A percentile compares a stretch with the other conserved stretches of the same genome.
phyloP scores from a whole-genome alignment of 2,797 vertebrate genomes.

The Pterois miles region DNA sequence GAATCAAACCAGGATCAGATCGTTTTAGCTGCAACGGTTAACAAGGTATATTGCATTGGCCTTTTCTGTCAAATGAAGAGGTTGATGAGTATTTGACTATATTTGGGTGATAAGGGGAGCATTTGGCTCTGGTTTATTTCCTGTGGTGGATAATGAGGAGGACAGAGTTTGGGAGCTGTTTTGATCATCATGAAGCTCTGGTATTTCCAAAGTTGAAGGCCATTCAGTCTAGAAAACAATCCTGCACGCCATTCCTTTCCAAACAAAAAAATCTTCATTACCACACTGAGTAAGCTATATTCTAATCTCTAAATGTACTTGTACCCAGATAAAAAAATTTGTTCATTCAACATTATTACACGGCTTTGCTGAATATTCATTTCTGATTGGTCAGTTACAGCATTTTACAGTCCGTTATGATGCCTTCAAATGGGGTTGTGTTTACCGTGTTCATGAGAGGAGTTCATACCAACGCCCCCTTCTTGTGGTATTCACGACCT shows the following conservation, averaged over 20 bases:
- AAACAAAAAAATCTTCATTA: background rate
- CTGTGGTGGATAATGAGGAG: conserved; percentile 24
- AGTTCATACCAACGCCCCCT: too few species aligned
- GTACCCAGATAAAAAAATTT: background rate
- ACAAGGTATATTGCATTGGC: background rate
- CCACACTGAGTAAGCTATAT: background rate
- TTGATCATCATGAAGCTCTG: conserved; percentile 54
- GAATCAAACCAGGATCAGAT: background rate
- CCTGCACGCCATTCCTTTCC: background rate
- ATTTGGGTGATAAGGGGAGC: conserved; percentile 6
- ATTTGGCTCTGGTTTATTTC: conserved; percentile 2
- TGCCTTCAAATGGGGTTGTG: too few species aligned
- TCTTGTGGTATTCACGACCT: too few species aligned
- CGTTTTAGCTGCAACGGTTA: background rate
- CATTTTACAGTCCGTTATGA: too few species aligned
- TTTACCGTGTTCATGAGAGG: too few species aligned
- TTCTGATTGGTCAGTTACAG: too few species aligned
- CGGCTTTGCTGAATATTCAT: too few species aligned
- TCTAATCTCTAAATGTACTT: background rate
- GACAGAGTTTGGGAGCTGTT: conserved; percentile 38
- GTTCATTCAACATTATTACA: too few species aligned
- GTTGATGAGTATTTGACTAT: background rate
- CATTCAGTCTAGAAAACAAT: conserved; percentile 10
- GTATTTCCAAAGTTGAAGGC: conserved; percentile 42
- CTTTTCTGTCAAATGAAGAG: background rate